These are phyloP conservation scores for Rhinella marina DNA, from an alignment of 2,797 vertebrate genomes.

Conservation along the genomic window DNA sequence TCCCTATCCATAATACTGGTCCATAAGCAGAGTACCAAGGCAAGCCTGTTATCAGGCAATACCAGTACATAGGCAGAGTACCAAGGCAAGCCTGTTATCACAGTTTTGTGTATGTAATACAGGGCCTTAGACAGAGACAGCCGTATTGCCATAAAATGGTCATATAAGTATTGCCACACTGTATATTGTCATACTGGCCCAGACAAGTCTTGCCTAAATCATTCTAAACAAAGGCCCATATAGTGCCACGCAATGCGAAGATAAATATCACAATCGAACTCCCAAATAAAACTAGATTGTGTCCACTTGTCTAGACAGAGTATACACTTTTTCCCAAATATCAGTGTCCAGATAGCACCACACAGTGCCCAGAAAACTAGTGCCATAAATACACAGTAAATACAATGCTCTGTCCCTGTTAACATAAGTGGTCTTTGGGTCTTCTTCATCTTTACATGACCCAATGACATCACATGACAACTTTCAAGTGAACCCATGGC, in stretches of 20 bases:
- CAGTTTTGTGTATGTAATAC: background rate
- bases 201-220: background rate
- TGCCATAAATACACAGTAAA: no score
- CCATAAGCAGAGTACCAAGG: background rate
- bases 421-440: no score
- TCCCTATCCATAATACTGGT: background rate
- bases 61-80: background rate
- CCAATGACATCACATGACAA: no score
- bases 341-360: background rate
- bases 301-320: no score
- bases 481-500: no score
- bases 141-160: background rate
- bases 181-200: background rate
- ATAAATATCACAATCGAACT: background rate
- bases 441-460: no score
- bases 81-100: background rate
- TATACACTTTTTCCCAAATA: background rate
- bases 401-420: no score
- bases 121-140: no score
- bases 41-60: background rate
- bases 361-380: background rate
- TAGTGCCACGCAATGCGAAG: no score
- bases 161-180: background rate
- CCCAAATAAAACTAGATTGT: background rate
- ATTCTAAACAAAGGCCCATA: background rate